phyloP scores from a whole-genome alignment of 2,797 vertebrate species.

The Paratrypauchen microcephalus region DNA sequence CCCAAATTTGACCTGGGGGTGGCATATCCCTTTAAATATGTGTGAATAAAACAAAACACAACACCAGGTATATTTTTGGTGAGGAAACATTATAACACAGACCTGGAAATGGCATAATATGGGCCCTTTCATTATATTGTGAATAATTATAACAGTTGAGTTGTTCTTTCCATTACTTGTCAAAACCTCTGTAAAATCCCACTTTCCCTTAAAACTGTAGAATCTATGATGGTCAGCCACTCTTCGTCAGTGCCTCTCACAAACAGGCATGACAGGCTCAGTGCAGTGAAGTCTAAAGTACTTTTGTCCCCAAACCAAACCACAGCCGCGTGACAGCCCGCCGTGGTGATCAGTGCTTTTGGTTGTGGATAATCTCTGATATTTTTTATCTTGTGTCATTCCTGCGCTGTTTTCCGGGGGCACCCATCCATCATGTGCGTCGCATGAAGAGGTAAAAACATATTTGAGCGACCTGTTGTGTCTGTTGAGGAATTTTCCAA shows the following conservation, averaged over 20 bases:
- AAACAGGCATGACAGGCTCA: conserved; percentile 4
- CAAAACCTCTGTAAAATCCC: neutral
- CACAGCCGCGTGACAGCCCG: neutral
- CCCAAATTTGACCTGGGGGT: no score
- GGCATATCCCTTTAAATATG: no score
- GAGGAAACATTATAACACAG: no score
- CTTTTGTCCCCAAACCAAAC: conserved; percentile 4
- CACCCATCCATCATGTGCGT: conserved; percentile 13
- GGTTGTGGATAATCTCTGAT: conserved; percentile 5
- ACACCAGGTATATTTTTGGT: no score
- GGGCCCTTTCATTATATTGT: no score
- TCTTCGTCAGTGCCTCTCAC: neutral
- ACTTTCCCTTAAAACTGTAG: neutral
- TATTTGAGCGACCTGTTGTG: conserved; percentile 10
- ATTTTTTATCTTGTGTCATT: conserved; percentile 14
- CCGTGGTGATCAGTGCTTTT: conserved; percentile 4
- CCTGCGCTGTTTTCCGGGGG: conserved; percentile 5
- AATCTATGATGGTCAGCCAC: neutral
- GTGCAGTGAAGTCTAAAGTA: conserved; percentile 5
- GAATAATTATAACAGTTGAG: no score
- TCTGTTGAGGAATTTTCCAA: conserved; percentile 6
- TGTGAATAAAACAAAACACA: no score
- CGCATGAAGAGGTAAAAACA: conserved; percentile 13
- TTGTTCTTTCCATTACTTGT: neutral
- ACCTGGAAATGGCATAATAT: no score